Conservation (phyloP, 2,113 vertebrate species). For the Heliornis fulica region DNA sequence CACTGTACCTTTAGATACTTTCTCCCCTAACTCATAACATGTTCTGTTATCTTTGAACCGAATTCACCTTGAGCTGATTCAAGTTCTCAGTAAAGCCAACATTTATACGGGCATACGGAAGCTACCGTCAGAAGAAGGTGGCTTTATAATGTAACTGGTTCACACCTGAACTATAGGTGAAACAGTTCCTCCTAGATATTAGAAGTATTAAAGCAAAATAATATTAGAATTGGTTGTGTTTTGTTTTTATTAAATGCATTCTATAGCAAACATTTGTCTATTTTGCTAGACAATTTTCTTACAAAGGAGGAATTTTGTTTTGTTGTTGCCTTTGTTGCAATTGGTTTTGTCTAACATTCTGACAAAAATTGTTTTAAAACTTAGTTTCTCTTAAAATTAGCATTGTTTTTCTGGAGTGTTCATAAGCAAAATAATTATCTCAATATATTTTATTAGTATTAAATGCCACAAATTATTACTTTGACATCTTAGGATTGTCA, state of each 20-base stretch:
- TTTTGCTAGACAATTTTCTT: background rate
- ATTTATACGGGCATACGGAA: background rate
- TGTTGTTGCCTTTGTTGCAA: background rate
- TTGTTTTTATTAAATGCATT: background rate
- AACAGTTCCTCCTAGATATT: background rate
- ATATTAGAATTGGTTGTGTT: rapidly evolving
- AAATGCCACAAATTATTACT: background rate
- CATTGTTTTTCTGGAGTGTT: background rate
- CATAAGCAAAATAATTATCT: background rate
- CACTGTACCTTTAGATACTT: background rate
- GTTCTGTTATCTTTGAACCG: background rate
- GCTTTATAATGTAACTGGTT: background rate
- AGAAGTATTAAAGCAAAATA: background rate
- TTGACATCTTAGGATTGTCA: background rate
- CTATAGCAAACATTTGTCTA: background rate
- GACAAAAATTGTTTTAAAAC: background rate
- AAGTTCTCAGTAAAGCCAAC: background rate
- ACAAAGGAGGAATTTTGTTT: background rate
- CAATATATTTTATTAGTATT: background rate
- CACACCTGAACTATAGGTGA: background rate
- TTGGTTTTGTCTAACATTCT: background rate
- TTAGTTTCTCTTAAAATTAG: background rate
- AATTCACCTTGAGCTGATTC: background rate
- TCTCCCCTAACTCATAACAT: background rate
- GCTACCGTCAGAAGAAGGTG: background rate